Base-by-base conservation (phyloP, 2,888 invertebrate genomes). In the Drosophila infuscata region DNA sequence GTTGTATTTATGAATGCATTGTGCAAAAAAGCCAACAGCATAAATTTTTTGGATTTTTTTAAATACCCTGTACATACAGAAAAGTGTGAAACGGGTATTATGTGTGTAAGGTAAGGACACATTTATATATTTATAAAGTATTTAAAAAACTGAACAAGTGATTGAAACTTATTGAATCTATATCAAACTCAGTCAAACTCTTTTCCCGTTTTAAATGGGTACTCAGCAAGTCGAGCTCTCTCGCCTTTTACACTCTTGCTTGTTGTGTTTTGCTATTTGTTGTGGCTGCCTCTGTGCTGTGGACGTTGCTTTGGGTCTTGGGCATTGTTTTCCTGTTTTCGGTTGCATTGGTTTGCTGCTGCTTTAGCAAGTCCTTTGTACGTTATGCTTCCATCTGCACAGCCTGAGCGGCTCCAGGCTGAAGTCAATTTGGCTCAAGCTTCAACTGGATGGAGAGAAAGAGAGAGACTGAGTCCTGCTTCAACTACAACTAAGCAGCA, bases 381-480 rank as follows among this genome's bases (percentile, higher is more conserved):
- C 88, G 75, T 74, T 83, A 78, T 85, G 78, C 75, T 74, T 66
- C 67, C 81, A 76, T 73, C 74, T 71, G 73, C 70, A 41, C 68
- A 72, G 58, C 57, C 57, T 68, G 59, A 76, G 70, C 12, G 29
- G n/a, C 48, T 38, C 12, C 33, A 25, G 49, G 11, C 61, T 38
- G 49, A 0, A 62, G 66, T 62, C 63, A 62, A 64, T 64, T 68
- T 68, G 67, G 29, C 38, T 49, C 43, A n/a, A 58, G 51, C 38
- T 38, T 20, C 17, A 58, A 54, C 38, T 73, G 73, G 65, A 17
- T 17, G 73, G 66, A 83, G 81, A 72, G 65, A 30, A 15, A 51
- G 17, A 6, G 17, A 6, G 20, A 12, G 69, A 56, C 65, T 62
- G 62, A 56, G 61, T 72, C 25, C 33, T 20, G 43, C 33, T 49